Percentiles rank a stretch among this genome's conserved stretches.
These are phyloP conservation scores for Cryptosula pallasiana DNA, from an alignment of 2,888 invertebrate species.

Conservation along the genomic window DNA sequence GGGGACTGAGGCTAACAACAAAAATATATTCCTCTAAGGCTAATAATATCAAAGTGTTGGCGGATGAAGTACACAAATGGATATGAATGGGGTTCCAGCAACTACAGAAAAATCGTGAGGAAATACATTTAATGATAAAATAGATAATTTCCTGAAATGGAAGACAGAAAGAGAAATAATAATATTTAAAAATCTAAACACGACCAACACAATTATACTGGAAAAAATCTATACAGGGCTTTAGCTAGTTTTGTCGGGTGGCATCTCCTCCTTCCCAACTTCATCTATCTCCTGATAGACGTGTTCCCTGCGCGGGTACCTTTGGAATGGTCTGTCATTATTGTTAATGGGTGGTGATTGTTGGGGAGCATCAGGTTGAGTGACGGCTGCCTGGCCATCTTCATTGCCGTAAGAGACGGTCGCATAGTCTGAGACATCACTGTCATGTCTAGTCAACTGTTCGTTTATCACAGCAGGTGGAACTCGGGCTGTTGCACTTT, in stretches of 20 bases:
- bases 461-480: not conserved
- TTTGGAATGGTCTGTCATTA: slow-evolving; percentile 8
- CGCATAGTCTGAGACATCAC: slow-evolving; percentile 17
- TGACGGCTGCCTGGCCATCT: not conserved
- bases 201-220: too few species aligned
- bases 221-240: not conserved
- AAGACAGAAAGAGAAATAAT: too few species aligned
- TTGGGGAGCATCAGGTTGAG: not conserved
- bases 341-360: not conserved
- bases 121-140: too few species aligned
- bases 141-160: too few species aligned
- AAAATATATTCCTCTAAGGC: too few species aligned
- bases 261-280: not conserved
- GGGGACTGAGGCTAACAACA: too few species aligned
- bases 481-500: not conserved
- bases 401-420: not conserved
- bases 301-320: not conserved
- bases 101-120: too few species aligned
- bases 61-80: too few species aligned
- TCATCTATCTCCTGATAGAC: slow-evolving; percentile 19
- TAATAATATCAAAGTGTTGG: too few species aligned
- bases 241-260: not conserved
- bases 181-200: too few species aligned
- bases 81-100: too few species aligned
- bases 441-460: not conserved